Percentiles rank a stretch among this genome's conserved stretches.
These are phyloP conservation scores for Anoplopoma fimbria DNA, from an alignment of 2,113 vertebrate species.

Conservation along the genomic window DNA sequence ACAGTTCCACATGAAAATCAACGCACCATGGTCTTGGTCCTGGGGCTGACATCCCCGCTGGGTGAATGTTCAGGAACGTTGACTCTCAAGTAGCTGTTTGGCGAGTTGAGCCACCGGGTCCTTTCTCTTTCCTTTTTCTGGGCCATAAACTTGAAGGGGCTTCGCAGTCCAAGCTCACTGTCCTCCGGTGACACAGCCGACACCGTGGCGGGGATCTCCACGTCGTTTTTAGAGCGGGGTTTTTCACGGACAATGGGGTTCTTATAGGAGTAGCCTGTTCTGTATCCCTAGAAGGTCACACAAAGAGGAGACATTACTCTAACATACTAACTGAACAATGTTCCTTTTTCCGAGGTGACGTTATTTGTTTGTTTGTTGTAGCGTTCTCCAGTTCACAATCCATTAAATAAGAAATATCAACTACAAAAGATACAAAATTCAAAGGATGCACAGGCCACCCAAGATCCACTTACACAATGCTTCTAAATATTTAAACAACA, in stretches of 20 bases:
- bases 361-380: not conserved
- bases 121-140: slow-evolving; percentile 94
- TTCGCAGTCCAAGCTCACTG: slow-evolving; percentile 85
- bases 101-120: slow-evolving; percentile 93
- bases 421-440: slow-evolving; percentile 1
- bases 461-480: slow-evolving; percentile 53
- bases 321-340: not conserved
- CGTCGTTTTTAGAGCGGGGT: slow-evolving; percentile 92
- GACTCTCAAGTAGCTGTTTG: slow-evolving; percentile 95
- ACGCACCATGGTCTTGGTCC: slow-evolving; percentile 91
- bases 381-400: slow-evolving; percentile 7
- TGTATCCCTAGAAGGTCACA: slow-evolving; percentile 88
- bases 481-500: slow-evolving; percentile 66
- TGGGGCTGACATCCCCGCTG: slow-evolving; percentile 90
- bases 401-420: slow-evolving; percentile 25
- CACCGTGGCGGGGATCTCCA: slow-evolving; percentile 95
- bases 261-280: slow-evolving; percentile 94
- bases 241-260: slow-evolving; percentile 93
- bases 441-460: slow-evolving; percentile 50
- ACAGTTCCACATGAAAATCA: slow-evolving; percentile 32
- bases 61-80: slow-evolving; percentile 92
- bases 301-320: slow-evolving; percentile 13
- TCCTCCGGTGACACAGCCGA: slow-evolving; percentile 91
- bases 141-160: slow-evolving; percentile 89
- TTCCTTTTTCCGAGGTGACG: not conserved